These are phyloP conservation scores for Epistrophella euchroma DNA, from an alignment of 2,888 invertebrate species.

Conservation along the genomic window DNA sequence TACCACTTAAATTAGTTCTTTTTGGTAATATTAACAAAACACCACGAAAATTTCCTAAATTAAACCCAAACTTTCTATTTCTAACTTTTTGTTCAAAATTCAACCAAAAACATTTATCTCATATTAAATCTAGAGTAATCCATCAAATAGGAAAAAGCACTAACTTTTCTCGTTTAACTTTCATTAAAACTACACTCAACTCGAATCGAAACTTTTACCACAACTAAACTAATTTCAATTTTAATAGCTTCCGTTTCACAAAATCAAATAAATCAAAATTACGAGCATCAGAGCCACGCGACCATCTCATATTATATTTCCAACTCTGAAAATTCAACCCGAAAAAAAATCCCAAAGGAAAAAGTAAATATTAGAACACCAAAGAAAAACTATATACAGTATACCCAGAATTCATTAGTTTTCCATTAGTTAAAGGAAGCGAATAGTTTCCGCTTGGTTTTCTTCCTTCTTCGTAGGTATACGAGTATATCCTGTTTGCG, in stretches of 20 bases:
- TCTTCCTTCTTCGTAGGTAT: background rate
- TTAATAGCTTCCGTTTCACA: slow-evolving; percentile 24
- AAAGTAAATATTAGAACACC: background rate
- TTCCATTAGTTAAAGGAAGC: slow-evolving; percentile 46
- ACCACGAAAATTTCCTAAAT: background rate
- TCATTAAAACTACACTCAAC: slow-evolving; percentile 20
- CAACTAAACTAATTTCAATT: slow-evolving; percentile 44
- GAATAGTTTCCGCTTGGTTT: background rate
- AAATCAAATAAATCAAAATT: slow-evolving; percentile 27
- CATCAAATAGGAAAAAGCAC: slow-evolving; percentile 8
- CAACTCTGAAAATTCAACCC: slow-evolving; percentile 24
- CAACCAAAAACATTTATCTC: background rate
- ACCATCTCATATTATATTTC: slow-evolving; percentile 22
- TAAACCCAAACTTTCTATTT: background rate
- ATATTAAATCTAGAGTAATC: background rate
- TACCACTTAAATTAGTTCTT: too few relatives aligned
- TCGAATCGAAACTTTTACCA: slow-evolving; percentile 13
- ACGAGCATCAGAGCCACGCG: slow-evolving; percentile 7
- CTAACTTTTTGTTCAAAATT: background rate
- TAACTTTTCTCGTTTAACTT: slow-evolving; percentile 37
- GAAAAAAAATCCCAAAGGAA: slow-evolving; percentile 3
- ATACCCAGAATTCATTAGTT: slow-evolving; percentile 61
- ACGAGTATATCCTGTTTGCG: background rate
- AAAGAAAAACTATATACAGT: slow-evolving; percentile 8
- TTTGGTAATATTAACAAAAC: too few relatives aligned